phyloP scores from a whole-genome alignment of 2,888 invertebrate species.

The Eupithecia dodoneata region DNA sequence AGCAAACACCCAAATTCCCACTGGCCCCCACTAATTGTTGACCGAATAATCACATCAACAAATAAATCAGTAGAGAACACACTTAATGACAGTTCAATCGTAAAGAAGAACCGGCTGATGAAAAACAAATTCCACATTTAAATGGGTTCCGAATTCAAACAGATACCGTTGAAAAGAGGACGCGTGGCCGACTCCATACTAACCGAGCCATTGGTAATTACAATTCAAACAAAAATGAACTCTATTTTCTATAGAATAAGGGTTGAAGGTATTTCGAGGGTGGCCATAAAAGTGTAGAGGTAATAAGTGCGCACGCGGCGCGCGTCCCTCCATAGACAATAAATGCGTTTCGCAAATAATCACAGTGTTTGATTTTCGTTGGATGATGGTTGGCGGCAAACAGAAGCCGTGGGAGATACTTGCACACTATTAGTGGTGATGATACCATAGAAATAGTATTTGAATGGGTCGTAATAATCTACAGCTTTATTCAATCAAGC shows the following conservation, averaged over 20 bases:
- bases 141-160: conserved; percentile 78
- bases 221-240: conserved; percentile 33
- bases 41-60: conserved; percentile 70
- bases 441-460: conserved; percentile 26
- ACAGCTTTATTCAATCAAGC: neutral
- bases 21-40: conserved; percentile 54
- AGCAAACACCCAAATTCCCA: conserved; percentile 64
- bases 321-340: conserved; percentile 76
- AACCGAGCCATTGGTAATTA: conserved; percentile 36
- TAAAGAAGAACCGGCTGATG: conserved; percentile 73
- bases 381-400: conserved; percentile 80
- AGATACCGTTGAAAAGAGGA: conserved; percentile 79
- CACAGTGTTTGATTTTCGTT: conserved; percentile 81
- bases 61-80: conserved; percentile 72
- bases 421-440: conserved; percentile 19
- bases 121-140: conserved; percentile 79
- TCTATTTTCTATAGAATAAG: conserved; percentile 25
- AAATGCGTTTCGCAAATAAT: conserved; percentile 83
- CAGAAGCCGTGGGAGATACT: conserved; percentile 67
- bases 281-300: conserved; percentile 29
- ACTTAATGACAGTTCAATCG: conserved; percentile 76
- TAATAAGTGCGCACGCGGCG: conserved; percentile 63
- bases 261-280: conserved; percentile 10
- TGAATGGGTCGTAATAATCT: neutral
- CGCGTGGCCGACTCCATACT: conserved; percentile 70